phyloP scores from a whole-genome alignment of 2,113 vertebrate genomes.

The Antennarius striatus region DNA sequence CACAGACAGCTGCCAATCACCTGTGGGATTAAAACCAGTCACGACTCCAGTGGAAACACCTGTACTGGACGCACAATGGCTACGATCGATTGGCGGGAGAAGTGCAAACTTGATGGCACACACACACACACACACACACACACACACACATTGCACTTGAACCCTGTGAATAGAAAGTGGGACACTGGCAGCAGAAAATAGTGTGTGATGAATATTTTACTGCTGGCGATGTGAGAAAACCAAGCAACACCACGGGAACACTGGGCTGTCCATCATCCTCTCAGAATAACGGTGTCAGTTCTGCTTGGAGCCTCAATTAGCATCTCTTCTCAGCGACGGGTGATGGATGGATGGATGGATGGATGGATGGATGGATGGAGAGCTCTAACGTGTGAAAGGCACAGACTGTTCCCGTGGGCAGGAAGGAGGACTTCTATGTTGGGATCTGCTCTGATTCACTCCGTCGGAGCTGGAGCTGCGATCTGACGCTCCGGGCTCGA shows the following conservation, averaged over 20 bases:
- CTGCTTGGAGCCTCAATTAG: slow-evolving; percentile 52
- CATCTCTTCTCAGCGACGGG: slow-evolving; percentile 12
- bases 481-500: slow-evolving; percentile 55
- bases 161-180: not conserved
- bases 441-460: slow-evolving; percentile 62
- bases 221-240: slow-evolving; percentile 14
- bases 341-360: slow-evolving; percentile 47
- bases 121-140: not conserved
- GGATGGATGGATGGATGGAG: slow-evolving; percentile 43
- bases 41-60: too few species aligned
- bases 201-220: not conserved
- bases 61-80: too few species aligned
- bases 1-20: too few species aligned
- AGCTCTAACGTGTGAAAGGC: slow-evolving; percentile 36
- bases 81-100: too few species aligned
- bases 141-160: not conserved
- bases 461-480: slow-evolving; percentile 24
- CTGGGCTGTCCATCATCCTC: slow-evolving; percentile 16
- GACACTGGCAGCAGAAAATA: slow-evolving; percentile 1
- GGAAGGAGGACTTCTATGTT: slow-evolving; percentile 32
- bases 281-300: slow-evolving; percentile 32
- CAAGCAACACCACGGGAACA: slow-evolving; percentile 44
- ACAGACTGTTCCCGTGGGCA: slow-evolving; percentile 65
- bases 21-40: too few species aligned
- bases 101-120: too few species aligned